Evolutionary conservation across 2,797 vertebrate species (phyloP).

Genomic region (Oophaga sylvatica): DNA sequence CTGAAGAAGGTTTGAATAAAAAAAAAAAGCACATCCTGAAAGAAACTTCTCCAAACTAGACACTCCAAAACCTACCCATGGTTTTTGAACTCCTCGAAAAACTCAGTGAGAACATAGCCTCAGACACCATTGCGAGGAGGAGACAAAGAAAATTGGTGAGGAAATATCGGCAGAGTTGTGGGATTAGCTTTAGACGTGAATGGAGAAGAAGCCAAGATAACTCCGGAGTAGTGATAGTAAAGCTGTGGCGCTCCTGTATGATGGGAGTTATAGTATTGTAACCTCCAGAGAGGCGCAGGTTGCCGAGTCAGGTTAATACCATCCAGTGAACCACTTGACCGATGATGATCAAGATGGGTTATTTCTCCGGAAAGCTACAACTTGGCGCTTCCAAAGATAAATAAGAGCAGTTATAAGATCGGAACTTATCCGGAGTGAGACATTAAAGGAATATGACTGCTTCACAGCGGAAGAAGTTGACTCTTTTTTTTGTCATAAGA

Average conservation of each 20-base stretch:
- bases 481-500: slow-evolving; percentile 43
- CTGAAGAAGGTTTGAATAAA: no score
- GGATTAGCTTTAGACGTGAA: no score
- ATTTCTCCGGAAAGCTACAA: slow-evolving; percentile 9
- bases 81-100: no score
- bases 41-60: no score
- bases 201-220: no score
- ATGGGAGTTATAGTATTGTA: neutral
- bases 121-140: no score
- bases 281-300: neutral
- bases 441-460: neutral
- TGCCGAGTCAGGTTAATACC: neutral
- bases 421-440: slow-evolving; percentile 53
- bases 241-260: neutral
- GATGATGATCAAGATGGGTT: slow-evolving; percentile 24
- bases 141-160: no score
- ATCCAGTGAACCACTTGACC: slow-evolving; percentile 8
- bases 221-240: neutral
- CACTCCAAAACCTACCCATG: no score
- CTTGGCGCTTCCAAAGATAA: slow-evolving; percentile 46
- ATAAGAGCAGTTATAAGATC: slow-evolving; percentile 54
- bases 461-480: neutral
- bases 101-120: no score
- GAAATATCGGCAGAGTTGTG: no score
- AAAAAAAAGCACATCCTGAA: no score